Conservation (phyloP, 2,888 invertebrate genomes). For the Acanthosoma haemorrhoidale region DNA sequence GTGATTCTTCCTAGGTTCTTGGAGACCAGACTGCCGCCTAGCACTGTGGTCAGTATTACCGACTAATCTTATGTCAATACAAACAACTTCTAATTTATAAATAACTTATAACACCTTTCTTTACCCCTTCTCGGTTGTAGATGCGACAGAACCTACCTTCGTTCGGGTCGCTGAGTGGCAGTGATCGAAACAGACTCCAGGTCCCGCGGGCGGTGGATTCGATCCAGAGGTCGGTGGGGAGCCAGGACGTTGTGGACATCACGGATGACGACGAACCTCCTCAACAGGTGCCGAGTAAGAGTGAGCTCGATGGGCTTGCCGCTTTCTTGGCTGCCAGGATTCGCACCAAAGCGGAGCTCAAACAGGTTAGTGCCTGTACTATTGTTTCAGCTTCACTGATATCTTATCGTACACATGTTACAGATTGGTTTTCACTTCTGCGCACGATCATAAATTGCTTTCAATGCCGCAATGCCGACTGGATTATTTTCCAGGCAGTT, state of each 20-base stretch:
- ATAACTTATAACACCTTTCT: not conserved
- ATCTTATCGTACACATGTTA: no score
- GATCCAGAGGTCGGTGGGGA: conserved; percentile 44
- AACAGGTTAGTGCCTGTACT: conserved; percentile 46
- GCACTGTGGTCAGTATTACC: conserved; percentile 2
- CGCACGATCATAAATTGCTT: no score
- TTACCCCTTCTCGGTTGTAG: not conserved
- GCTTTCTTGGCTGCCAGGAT: conserved; percentile 64
- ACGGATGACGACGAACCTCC: conserved; percentile 32
- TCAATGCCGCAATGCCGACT: no score
- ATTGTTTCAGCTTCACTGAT: not conserved
- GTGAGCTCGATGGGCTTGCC: conserved; percentile 55
- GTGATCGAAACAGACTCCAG: conserved; percentile 55
- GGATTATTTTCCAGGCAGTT: not conserved
- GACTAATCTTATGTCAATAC: not conserved
- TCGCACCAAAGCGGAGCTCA: conserved; percentile 80
- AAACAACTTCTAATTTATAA: not conserved
- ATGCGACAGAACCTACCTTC: conserved; percentile 51
- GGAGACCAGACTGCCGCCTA: not conserved
- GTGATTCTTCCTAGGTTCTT: not conserved
- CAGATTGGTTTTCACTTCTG: no score
- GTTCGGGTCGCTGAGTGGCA: conserved; percentile 48
- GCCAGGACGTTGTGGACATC: conserved; percentile 33
- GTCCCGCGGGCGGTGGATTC: conserved; percentile 65
- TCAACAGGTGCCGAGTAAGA: conserved; percentile 34